A percentile compares a stretch with the other conserved stretches of the same genome.
These are phyloP conservation scores for Peromyscus leucopus DNA, from an alignment of 2,113 vertebrate genomes.

Conservation along the genomic window DNA sequence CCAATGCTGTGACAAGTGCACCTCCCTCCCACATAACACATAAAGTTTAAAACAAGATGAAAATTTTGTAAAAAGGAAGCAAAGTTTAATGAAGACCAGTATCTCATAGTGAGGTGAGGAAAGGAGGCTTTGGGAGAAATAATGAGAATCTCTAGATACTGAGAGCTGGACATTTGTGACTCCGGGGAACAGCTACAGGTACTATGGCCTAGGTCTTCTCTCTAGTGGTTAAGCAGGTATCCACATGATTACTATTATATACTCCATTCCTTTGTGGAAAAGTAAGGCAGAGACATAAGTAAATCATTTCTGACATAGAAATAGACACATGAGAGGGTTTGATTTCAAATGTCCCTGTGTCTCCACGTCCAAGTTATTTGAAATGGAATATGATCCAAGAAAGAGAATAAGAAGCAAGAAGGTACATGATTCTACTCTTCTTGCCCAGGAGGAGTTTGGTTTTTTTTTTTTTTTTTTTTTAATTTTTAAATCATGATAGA, in stretches of 20 bases:
- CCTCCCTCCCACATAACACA: not conserved
- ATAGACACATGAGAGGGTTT: not conserved
- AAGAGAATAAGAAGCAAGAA: not conserved
- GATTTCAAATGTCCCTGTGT: not conserved
- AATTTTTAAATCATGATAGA: not conserved
- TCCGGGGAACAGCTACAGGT: not conserved
- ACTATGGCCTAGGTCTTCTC: not conserved
- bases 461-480: not conserved
- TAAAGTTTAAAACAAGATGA: not conserved
- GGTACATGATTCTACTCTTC: not conserved
- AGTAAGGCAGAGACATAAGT: not conserved
- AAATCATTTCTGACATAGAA: not conserved
- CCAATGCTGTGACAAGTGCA: not conserved
- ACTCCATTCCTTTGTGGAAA: not conserved
- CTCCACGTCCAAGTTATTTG: constrained; percentile 31
- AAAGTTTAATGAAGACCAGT: not conserved
- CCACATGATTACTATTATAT: accelerated
- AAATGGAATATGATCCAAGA: not conserved
- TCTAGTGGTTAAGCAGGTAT: not conserved
- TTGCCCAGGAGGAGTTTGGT: not conserved
- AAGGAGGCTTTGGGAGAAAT: not conserved
- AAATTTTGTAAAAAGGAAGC: not conserved
- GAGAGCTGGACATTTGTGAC: not conserved
- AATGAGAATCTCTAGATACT: accelerated
- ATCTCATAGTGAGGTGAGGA: accelerated